Conservation (phyloP, 2,888 invertebrate species). For the Thereva unica region DNA sequence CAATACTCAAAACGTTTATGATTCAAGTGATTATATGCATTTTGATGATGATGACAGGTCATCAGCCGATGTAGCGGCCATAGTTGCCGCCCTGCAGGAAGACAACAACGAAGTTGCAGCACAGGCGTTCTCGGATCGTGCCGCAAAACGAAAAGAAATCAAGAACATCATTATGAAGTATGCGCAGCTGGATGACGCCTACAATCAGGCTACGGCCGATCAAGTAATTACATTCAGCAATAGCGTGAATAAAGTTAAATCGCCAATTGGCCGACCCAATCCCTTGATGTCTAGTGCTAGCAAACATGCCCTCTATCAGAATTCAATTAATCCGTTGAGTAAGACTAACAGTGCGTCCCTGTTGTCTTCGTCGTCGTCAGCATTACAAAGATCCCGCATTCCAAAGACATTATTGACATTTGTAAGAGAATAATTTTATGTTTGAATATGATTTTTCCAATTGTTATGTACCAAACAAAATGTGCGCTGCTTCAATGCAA, state of each 20-base stretch:
- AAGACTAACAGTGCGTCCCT: slow-evolving; percentile 47
- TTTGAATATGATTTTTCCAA: slow-evolving; percentile 30
- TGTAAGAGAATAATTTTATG: slow-evolving; percentile 52
- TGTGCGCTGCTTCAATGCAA: neutral
- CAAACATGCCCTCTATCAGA: slow-evolving; percentile 25
- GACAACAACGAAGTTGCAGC: slow-evolving; percentile 59
- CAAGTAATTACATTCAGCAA: slow-evolving; percentile 39
- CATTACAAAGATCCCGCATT: slow-evolving; percentile 59
- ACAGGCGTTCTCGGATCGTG: slow-evolving; percentile 67
- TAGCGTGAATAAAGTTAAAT: slow-evolving; percentile 40
- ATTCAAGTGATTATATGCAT: slow-evolving; percentile 38
- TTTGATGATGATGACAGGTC: slow-evolving; percentile 59
- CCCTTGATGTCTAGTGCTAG: slow-evolving; percentile 43
- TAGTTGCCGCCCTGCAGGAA: slow-evolving; percentile 56
- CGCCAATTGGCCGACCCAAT: slow-evolving; percentile 47
- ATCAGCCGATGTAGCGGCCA: slow-evolving; percentile 63
- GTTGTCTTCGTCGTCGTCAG: slow-evolving; percentile 60
- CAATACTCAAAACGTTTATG: slow-evolving; percentile 46
- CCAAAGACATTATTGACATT: slow-evolving; percentile 58
- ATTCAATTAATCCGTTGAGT: slow-evolving; percentile 22
- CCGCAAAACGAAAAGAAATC: slow-evolving; percentile 80
- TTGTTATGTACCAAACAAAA: slow-evolving; percentile 14
- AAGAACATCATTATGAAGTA: slow-evolving; percentile 82
- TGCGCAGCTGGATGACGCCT: slow-evolving; percentile 75
- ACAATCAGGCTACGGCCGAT: slow-evolving; percentile 57